Base-by-base conservation (phyloP, 2,888 invertebrate genomes). In the Pelosia muscerda region DNA sequence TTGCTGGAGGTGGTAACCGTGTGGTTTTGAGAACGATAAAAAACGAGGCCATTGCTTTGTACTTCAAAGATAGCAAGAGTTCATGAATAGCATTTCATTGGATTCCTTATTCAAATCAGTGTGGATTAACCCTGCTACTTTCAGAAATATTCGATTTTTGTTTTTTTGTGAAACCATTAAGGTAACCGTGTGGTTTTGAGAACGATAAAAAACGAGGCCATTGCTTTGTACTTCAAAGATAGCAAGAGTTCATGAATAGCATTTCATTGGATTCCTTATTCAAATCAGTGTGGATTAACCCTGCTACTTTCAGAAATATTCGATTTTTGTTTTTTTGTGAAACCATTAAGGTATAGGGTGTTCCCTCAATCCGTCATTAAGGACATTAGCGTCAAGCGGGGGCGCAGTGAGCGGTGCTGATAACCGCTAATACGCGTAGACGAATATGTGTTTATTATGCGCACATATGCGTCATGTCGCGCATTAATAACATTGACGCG, bases 401-500 rank as follows among this genome's bases (percentile, higher is more conserved):
- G 73, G 66, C 70, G 62, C 73, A 68, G 73, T 68, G 70, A 69
- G 65, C 61, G 71, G 81, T 38, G 78, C 83, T 79, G 76, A 82
- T 84, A 74, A 81, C 73, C 78, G 82, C 78, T 82, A 79, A 80
- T 77, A 81, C 71, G 69, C 80, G 78, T 81, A 75, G 79, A 81
- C 76, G 81, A 81, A 82, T 77, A 80, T 76, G 67, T 79, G 69
- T 28, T 62, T 65, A 70, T 49, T 63, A 68, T 54, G 56, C 68
- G 63, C 61, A 76, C 75, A 58, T 71, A 72, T 69, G 62, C 70
- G 72, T 77, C 77, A 75, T 61, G 55, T 63, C 60, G 76, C 68
- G 77, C 88, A 90, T 91, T 92, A 91, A 90, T 92, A 90, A 89
- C 81, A 84, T 84, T 87, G 88, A 88, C 89, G 83, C 82, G 86